These are phyloP conservation scores for Eurytoma californica DNA, from an alignment of 2,888 invertebrate genomes.

Conservation along the genomic window DNA sequence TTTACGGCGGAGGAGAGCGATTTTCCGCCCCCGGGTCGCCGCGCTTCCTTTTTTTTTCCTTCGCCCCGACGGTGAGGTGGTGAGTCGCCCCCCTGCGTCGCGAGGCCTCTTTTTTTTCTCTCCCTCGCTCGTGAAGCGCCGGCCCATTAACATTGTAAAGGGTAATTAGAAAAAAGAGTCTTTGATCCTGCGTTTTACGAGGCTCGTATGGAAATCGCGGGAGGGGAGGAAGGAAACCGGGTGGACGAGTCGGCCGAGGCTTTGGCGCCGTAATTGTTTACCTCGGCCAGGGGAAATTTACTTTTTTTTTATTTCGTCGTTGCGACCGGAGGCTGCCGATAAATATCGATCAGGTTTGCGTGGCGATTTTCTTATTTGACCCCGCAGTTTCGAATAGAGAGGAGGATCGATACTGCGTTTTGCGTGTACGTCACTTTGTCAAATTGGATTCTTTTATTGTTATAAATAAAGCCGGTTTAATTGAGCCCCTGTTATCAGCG, in stretches of 20 bases:
- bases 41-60: constrained; percentile 36
- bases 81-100: constrained; percentile 37
- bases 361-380: not conserved
- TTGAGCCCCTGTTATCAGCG: constrained; percentile 40
- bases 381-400: not conserved
- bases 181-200: constrained; percentile 52
- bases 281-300: constrained; percentile 9
- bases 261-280: constrained; percentile 13
- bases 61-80: not conserved
- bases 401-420: not conserved
- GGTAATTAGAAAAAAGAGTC: constrained; percentile 60
- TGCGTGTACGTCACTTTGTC: constrained; percentile 19
- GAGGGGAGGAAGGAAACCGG: constrained; percentile 1
- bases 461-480: constrained; percentile 41
- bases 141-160: constrained; percentile 58
- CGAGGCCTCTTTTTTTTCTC: constrained; percentile 34
- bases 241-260: constrained; percentile 2
- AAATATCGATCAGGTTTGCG: not conserved
- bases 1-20: constrained; percentile 57
- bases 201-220: constrained; percentile 49
- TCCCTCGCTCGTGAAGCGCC: constrained; percentile 45
- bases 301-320: not conserved
- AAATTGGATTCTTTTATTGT: constrained; percentile 27
- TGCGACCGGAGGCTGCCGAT: not conserved
- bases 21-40: constrained; percentile 55